Percentiles rank a stretch among this genome's conserved stretches.
Conservation (phyloP, 2,113 vertebrate genomes). For the Cephalopterus ornatus region DNA sequence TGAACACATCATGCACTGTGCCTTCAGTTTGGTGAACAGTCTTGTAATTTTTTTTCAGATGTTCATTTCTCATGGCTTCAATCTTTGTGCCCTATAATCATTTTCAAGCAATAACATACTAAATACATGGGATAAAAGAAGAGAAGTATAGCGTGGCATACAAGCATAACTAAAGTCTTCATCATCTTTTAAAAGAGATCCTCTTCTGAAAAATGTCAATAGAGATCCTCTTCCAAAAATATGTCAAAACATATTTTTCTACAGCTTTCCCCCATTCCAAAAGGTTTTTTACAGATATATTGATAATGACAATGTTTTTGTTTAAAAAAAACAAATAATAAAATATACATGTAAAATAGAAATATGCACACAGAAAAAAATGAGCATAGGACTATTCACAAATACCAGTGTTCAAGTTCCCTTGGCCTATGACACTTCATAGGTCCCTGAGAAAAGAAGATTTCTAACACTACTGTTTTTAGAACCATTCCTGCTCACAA, state of each 20-base stretch:
- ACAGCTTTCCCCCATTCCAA: not conserved
- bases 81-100: not conserved
- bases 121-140: not conserved
- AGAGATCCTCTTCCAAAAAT: not conserved
- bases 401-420: not conserved
- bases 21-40: not conserved
- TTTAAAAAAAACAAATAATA: not conserved
- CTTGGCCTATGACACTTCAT: not conserved
- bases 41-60: not conserved
- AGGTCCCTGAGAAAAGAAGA: not conserved
- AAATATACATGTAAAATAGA: not conserved
- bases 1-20: not conserved
- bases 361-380: not conserved
- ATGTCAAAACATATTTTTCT: not conserved
- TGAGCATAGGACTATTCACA: not conserved
- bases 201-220: not conserved
- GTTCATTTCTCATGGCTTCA: not conserved
- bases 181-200: not conserved
- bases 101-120: not conserved
- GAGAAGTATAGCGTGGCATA: not conserved
- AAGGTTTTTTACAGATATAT: not conserved
- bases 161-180: not conserved
- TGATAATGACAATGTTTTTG: not conserved
- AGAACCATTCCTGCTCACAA: not conserved
- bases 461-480: not conserved